These are phyloP conservation scores for Morelia viridis DNA, from an alignment of 2,797 vertebrate genomes.

Conservation along the genomic window DNA sequence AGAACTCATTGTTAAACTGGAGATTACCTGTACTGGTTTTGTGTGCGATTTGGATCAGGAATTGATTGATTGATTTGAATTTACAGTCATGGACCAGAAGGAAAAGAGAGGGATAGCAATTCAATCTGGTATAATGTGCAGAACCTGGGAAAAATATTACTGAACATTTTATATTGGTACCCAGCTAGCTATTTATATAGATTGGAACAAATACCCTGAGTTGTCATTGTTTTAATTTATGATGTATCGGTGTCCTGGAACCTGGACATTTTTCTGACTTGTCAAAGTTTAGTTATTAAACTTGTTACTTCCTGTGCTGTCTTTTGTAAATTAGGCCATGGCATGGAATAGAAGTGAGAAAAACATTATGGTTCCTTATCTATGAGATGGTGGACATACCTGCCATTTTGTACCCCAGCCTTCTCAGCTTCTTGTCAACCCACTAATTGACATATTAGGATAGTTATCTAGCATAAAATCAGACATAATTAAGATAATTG, in stretches of 20 bases:
- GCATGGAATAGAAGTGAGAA: not conserved
- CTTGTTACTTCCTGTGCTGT: not conserved
- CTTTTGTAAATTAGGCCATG: not conserved
- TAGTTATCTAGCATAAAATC: not conserved
- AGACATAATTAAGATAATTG: not conserved
- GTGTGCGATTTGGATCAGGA: not conserved
- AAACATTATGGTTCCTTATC: not conserved
- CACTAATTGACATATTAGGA: not conserved
- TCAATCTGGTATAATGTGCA: not conserved
- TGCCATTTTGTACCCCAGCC: not conserved
- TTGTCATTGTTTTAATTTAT: not conserved
- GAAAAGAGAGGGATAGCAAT: not conserved
- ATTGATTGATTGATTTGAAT: not conserved
- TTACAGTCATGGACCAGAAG: not conserved
- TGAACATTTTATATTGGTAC: not conserved
- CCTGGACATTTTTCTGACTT: not conserved
- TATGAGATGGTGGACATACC: not conserved
- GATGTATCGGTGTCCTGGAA: not conserved
- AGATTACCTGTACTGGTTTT: not conserved
- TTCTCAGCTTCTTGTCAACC: not conserved
- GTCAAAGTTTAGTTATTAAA: not conserved
- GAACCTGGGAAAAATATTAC: not conserved
- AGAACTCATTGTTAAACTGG: too few relatives aligned
- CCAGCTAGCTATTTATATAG: not conserved
- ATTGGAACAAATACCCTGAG: not conserved